phyloP scores from a whole-genome alignment of 2,888 invertebrate species.

The Platerodrilus igneus region DNA sequence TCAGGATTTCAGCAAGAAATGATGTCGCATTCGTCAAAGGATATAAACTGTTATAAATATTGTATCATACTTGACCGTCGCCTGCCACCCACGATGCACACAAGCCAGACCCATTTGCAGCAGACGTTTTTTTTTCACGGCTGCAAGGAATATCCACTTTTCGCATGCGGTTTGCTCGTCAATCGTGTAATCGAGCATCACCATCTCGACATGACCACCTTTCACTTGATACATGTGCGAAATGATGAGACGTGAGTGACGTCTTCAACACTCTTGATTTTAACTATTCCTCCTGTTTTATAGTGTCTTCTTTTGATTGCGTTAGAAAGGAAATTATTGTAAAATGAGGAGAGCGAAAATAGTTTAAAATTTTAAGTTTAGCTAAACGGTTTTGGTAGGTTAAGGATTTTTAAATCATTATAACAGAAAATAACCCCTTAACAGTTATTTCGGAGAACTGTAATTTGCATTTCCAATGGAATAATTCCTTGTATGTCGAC shows the following conservation, averaged over 20 bases:
- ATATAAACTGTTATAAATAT: conserved; percentile 44
- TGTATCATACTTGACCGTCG: conserved; percentile 39
- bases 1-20: conserved; percentile 37
- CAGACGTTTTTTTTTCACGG: conserved; percentile 27
- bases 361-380: too few relatives aligned
- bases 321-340: too few relatives aligned
- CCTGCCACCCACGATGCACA: conserved; percentile 41
- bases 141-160: conserved; percentile 33
- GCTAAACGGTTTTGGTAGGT: too few relatives aligned
- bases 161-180: conserved; percentile 43
- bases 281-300: too few relatives aligned
- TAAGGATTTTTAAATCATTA: too few relatives aligned
- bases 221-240: conserved; percentile 41
- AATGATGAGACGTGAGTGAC: conserved; percentile 36
- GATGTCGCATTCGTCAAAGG: conserved; percentile 37
- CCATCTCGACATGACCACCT: conserved; percentile 45
- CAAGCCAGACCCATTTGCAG: conserved; percentile 33
- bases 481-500: too few relatives aligned
- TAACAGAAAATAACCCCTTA: too few relatives aligned
- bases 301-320: too few relatives aligned
- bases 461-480: too few relatives aligned
- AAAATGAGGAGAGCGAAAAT: too few relatives aligned
- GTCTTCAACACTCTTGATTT: conserved; percentile 19
- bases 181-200: conserved; percentile 44
- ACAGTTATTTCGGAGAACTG: too few relatives aligned